Base-by-base conservation (phyloP, 2,888 invertebrate genomes). In the Nysson spinosus region DNA sequence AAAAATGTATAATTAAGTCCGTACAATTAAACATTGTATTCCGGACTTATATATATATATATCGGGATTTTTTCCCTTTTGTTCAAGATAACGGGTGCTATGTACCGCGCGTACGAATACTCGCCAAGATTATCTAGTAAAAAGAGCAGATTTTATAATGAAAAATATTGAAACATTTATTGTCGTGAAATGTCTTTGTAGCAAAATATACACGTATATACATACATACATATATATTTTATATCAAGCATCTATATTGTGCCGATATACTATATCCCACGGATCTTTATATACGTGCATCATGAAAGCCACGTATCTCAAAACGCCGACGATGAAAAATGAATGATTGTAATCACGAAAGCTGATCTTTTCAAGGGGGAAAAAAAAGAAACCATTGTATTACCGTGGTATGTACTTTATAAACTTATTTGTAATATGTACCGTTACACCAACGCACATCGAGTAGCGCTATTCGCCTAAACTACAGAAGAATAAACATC, bases 81-180 rank as follows among this genome's bases (percentile, higher is more conserved):
- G 77, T 77, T 75, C 62, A 60, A 65, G 24, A 60, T 55, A 67
- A 69, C 67, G 58, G 71, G 66, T 78, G 69, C 73, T 77, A 72
- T 68, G 61, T 71, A 71, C 64, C 68, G 55, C 43, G 64, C 42
- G 69, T 68, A 65, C 67, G 66, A 66, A 81, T 71, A 75, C 75
- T 78, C 72, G 70, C 70, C 75, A 75, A 75, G 66, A 72, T 74
- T 69, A 77, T 68, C 43, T 60, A 69, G 43, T 73, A 69, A 47
- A 60, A 51, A 57, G n/a, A n/a, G 71, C 69, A 72, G 61, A 78
- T 80, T 80, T 82, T 83, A 69, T 83, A 83, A 70, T 55, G 69
- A 63, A 72, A 69, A 69, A 58, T 67, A 72, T 75, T 49, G 66
- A 76, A 66, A 75, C 63, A 74, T 67, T 72, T 76, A 73, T 69